Base-by-base conservation (phyloP, 1,140 invertebrate genomes). In the Euwallacea fornicatus region DNA sequence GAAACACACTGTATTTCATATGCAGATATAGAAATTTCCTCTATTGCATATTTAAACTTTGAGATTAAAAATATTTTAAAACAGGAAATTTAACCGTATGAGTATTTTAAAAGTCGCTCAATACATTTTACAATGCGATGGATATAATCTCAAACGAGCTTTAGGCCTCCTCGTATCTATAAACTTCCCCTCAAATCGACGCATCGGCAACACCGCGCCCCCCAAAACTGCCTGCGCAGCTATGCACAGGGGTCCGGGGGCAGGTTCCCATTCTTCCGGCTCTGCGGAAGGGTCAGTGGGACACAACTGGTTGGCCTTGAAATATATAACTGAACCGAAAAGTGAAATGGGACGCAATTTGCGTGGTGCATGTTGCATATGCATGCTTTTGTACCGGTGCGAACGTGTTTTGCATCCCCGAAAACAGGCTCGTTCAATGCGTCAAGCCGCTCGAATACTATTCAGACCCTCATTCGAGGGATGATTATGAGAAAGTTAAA, bases 241-340 rank as follows among this genome's bases (percentile, higher is more conserved):
- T 43, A 43, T 11, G 21, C 21, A 33, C 21, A 4, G 21, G 21
- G 21, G 21, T 4, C 21, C 21, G 43, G 59, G 59, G 59, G 10
- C 55, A 58, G 55, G 21, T 58, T 58, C 16, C 21, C 55, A 50
- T 50, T 58, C 21, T 58, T 58, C 55, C 55, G 42, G 59, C 21
- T 33, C 21, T 61, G 59, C 9, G 21, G 59, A 16, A 58, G 59
- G 59, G 59, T 61, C 42, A 61, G 59, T 61, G 42, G 59, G 59
- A 43, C 59, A 61, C 42, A 43, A 61, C 59, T 61, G 43, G 59
- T n/a, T 61, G 59, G 59, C 59, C 59, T 61, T 61, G 59, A 61
- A 61, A 61, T 43, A 16, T 13, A 61, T 21, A 61, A 43, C 43
- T 43, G 33, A 43, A 58, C 55, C 21, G 21, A 33, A 33, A 43